phyloP scores from a whole-genome alignment of 2,888 invertebrate genomes.

The Callinectes sapidus region DNA sequence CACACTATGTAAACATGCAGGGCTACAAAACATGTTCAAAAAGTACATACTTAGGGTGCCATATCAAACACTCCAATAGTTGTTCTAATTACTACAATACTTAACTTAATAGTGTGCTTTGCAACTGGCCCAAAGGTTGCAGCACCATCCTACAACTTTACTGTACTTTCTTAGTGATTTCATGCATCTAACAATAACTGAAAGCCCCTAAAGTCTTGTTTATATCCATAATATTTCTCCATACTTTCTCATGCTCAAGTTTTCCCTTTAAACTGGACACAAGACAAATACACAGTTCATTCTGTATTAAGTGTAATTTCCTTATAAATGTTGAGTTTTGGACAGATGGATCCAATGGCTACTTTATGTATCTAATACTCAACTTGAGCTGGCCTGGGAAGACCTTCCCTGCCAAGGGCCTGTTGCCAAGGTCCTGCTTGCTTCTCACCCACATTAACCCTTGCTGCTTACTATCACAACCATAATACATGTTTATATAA shows the following conservation, averaged over 20 bases:
- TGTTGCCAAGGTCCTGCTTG: neutral
- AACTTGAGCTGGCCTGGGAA: neutral
- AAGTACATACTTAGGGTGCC: neutral
- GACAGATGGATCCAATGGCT: neutral
- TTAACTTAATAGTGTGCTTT: neutral
- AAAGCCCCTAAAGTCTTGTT: constrained; percentile 14
- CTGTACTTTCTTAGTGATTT: neutral
- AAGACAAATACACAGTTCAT: neutral
- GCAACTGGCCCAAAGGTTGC: neutral
- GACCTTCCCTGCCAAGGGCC: constrained; percentile 4
- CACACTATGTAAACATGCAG: constrained; percentile 1
- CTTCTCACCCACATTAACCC: neutral
- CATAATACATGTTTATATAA: neutral
- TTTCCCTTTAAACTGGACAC: neutral
- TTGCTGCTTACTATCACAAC: neutral
- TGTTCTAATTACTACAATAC: neutral
- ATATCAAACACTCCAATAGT: neutral
- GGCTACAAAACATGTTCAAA: neutral
- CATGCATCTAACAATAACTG: constrained; percentile 12
- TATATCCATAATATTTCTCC: neutral
- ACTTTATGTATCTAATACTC: neutral
- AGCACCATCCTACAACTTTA: neutral
- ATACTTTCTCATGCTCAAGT: neutral
- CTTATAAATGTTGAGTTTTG: neutral
- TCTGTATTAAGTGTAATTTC: neutral